Percentiles rank a stretch among this genome's conserved stretches.
Conservation (phyloP, 1,140 invertebrate species). For the Phenacoccus solenopsis region DNA sequence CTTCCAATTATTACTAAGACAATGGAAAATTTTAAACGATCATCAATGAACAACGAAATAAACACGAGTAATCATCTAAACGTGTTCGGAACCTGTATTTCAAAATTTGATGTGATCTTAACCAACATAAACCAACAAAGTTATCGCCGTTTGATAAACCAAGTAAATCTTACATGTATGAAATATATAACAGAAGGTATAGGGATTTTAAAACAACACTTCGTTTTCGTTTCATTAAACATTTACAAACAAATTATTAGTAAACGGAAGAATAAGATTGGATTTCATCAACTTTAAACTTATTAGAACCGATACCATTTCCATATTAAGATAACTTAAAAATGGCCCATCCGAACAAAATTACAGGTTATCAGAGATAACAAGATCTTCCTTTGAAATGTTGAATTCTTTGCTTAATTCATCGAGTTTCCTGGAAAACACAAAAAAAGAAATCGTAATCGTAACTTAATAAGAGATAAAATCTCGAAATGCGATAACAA, state of each 20-base stretch:
- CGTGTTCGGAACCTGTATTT: too few relatives aligned
- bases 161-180: too few relatives aligned
- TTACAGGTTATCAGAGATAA: background rate
- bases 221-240: background rate
- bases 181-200: too few relatives aligned
- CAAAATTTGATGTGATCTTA: too few relatives aligned
- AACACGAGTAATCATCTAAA: too few relatives aligned
- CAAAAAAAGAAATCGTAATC: conserved; percentile 22
- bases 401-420: conserved; percentile 50
- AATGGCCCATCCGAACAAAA: background rate
- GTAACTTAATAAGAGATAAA: conserved; percentile 16
- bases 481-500: conserved; percentile 13
- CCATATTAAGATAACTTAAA: too few relatives aligned
- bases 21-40: too few relatives aligned
- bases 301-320: background rate
- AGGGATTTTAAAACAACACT: too few relatives aligned
- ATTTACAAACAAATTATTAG: background rate
- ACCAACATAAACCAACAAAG: too few relatives aligned
- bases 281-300: background rate
- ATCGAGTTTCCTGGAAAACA: conserved; percentile 42
- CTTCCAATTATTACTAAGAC: too few relatives aligned
- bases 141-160: too few relatives aligned
- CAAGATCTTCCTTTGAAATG: background rate
- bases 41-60: too few relatives aligned
- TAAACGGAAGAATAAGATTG: background rate